Base-by-base conservation (phyloP, 2,797 vertebrate genomes). In the Mastacembelus armatus region DNA sequence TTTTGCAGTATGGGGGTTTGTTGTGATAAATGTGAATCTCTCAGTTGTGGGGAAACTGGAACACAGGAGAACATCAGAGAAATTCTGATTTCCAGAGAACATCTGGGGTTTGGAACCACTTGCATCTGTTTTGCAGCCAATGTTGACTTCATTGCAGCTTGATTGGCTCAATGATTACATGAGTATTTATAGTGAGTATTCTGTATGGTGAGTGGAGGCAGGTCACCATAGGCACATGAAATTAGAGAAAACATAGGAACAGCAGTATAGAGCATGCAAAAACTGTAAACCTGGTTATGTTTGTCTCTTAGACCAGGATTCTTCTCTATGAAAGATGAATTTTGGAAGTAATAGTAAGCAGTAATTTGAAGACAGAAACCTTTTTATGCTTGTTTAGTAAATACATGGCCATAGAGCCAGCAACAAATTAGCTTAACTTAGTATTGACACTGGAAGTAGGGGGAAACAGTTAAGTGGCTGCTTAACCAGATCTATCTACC, bases 61-160 rank as follows among this genome's bases (percentile, higher is more conserved):
- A 76, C 71, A 73, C 77, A 76, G 81, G 67, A 89, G 83, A 52
- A 40, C 35, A 74, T 15, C 42, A 48, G 52, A 68, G 47, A 24
- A 8, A 43, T 26, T 10, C 61, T 66, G 50, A 68, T 71, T 87
- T 78, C 65, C 67, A 60, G 60, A 51, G 40, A 85, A 74, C 74
- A 66, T 72, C 63, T 38, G 24, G 59, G 58, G 59, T 73, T 79
- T 81, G 64, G 62, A 73, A 57, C 6, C 10, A n/a, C 7, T 61
- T 64, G 70, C 30, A 47, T 64, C 14, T 54, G 52, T 64, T 67
- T 66, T 62, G 32, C 26, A 55, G 84, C 78, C 67, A 85, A 14
- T 42, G 33, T 26, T 32, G 43, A 74, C 22, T 45, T 56, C 11
- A 47, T 8, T 30, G 24, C 61, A 65, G 44, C 61, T 70, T 63